Conservation (phyloP, 2,888 invertebrate genomes). For the Amorpha juglandis region DNA sequence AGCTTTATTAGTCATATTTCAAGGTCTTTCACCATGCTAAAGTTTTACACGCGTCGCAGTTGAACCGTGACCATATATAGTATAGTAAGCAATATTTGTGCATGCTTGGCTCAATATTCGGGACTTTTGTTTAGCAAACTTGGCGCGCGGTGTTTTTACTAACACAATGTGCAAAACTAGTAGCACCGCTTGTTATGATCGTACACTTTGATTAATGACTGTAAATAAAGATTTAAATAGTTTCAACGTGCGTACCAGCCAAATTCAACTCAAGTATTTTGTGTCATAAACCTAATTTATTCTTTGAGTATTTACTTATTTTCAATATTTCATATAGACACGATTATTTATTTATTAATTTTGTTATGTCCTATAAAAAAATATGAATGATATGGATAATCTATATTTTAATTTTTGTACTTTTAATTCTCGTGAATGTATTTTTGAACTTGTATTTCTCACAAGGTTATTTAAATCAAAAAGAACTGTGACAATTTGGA, state of each 20-base stretch:
- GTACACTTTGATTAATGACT: constrained; percentile 49
- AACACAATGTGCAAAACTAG: constrained; percentile 30
- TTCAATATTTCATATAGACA: no score
- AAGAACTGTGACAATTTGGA: no score
- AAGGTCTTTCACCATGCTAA: constrained; percentile 4
- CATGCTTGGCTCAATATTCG: constrained; percentile 34
- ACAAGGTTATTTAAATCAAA: no score
- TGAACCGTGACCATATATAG: constrained; percentile 23
- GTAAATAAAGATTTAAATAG: constrained; percentile 49
- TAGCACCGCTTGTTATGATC: constrained; percentile 35
- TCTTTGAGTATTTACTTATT: no score
- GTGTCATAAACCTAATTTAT: no score
- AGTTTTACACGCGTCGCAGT: constrained; percentile 38
- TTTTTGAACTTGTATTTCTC: no score
- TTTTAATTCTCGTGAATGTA: no score
- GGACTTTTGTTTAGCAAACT: constrained; percentile 53
- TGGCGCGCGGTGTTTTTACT: constrained; percentile 27
- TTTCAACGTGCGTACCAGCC: constrained; percentile 35
- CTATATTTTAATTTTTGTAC: no score
- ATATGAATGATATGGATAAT: no score
- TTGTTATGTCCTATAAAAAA: no score
- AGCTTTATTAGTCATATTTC: background rate
- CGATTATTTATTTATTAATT: no score
- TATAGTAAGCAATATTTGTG: constrained; percentile 28
- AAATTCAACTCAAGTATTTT: no score